Evolutionary conservation across 2,113 vertebrate species (phyloP).

Genomic region (Tachysurus fulvidraco): DNA sequence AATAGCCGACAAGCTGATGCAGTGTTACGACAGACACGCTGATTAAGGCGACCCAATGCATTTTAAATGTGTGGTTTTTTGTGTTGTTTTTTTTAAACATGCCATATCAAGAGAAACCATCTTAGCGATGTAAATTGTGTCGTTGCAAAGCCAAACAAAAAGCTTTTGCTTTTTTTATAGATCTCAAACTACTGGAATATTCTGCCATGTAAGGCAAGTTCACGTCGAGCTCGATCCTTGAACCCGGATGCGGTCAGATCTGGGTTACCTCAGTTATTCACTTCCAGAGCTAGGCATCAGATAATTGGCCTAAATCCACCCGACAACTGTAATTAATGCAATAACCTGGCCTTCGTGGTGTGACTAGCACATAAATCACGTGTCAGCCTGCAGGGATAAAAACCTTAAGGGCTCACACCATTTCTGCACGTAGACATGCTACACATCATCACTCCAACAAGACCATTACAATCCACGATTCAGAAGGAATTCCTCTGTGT

Average conservation of each 20-base stretch:
- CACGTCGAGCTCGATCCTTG: background rate
- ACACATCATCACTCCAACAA: background rate
- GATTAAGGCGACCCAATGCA: conserved; percentile 8
- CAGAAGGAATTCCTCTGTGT: background rate
- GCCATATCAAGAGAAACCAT: background rate
- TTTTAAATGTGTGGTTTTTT: background rate
- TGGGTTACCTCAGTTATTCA: background rate
- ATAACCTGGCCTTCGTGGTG: background rate
- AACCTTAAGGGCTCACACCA: background rate
- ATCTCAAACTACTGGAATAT: background rate
- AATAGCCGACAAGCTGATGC: background rate
- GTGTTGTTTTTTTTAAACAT: background rate
- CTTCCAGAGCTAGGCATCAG: background rate
- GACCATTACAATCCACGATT: background rate
- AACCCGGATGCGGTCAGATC: background rate
- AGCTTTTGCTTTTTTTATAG: background rate
- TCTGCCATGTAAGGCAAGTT: background rate
- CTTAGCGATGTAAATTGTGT: background rate
- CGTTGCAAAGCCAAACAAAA: background rate
- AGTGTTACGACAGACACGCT: conserved; percentile 7
- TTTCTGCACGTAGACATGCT: background rate
- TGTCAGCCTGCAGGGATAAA: background rate
- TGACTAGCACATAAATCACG: background rate
- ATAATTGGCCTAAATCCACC: too few relatives aligned
- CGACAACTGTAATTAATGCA: background rate